Percentiles rank a stretch among this genome's conserved stretches.
phyloP scores from a whole-genome alignment of 1,140 invertebrate species.

The Bathynomus jamesi region DNA sequence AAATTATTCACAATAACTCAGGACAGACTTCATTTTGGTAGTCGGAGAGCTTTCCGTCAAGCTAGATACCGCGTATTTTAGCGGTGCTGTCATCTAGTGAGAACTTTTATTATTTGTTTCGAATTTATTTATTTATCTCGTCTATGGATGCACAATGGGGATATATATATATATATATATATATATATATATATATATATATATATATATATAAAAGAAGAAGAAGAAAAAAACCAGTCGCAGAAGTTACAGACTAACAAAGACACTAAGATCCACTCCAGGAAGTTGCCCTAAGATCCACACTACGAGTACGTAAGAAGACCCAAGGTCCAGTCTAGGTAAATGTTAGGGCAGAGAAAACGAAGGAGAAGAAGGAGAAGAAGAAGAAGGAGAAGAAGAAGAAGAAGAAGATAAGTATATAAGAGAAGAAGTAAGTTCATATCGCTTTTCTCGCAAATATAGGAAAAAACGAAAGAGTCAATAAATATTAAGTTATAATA shows the following conservation, averaged over 20 bases:
- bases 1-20: slow-evolving; percentile 36
- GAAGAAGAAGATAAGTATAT: no score
- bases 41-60: slow-evolving; percentile 21
- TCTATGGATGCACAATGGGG: not conserved
- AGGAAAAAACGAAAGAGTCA: not conserved
- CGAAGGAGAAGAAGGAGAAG: no score
- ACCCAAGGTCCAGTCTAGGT: no score
- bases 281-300: no score
- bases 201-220: not conserved
- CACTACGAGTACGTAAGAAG: no score
- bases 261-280: no score
- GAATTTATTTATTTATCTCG: not conserved
- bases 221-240: not conserved
- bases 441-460: not conserved
- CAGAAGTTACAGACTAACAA: no score
- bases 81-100: not conserved
- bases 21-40: slow-evolving; percentile 31
- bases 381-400: not conserved
- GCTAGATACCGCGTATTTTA: not conserved
- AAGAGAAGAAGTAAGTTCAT: not conserved
- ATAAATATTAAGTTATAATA: slow-evolving; percentile 2
- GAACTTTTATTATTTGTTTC: not conserved
- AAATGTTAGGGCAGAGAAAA: no score
- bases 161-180: not conserved
- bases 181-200: not conserved